Percentiles rank a stretch among this genome's conserved stretches.
Conservation (phyloP, 2,113 vertebrate genomes). For the Herpetotheres cachinnans region DNA sequence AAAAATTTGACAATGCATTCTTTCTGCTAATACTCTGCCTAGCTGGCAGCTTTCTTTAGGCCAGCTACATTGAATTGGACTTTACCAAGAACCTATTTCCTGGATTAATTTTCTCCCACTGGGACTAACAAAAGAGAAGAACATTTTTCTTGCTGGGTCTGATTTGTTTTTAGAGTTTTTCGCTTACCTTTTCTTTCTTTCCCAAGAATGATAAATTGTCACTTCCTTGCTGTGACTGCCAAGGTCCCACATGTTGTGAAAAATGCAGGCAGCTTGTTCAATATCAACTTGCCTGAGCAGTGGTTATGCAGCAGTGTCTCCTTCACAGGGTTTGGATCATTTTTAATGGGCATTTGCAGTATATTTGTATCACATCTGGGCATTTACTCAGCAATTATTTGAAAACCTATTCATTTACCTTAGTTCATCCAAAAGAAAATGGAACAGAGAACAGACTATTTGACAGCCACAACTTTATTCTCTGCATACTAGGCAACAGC, state of each 20-base stretch:
- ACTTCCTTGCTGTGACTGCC: neutral
- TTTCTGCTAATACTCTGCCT: neutral
- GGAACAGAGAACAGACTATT: neutral
- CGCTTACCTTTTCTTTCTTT: neutral
- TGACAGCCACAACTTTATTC: constrained; percentile 35
- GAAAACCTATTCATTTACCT: neutral
- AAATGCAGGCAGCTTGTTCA: neutral
- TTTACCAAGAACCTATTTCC: neutral
- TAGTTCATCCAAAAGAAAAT: constrained; percentile 10
- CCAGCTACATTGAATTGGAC: neutral
- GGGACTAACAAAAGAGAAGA: neutral
- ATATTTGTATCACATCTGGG: neutral
- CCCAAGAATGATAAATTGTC: neutral
- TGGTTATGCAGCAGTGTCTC: neutral
- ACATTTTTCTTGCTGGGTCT: neutral
- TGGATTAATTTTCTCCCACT: neutral
- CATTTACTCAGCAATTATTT: neutral
- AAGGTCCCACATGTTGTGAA: neutral
- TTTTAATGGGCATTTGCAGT: neutral
- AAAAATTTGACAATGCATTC: neutral
- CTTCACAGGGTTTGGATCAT: neutral
- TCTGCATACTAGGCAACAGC: neutral
- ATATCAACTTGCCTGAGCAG: neutral
- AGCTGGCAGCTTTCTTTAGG: neutral
- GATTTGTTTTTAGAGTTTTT: neutral